These are phyloP conservation scores for Cariama cristata DNA, from an alignment of 2,113 vertebrate species.

Conservation along the genomic window DNA sequence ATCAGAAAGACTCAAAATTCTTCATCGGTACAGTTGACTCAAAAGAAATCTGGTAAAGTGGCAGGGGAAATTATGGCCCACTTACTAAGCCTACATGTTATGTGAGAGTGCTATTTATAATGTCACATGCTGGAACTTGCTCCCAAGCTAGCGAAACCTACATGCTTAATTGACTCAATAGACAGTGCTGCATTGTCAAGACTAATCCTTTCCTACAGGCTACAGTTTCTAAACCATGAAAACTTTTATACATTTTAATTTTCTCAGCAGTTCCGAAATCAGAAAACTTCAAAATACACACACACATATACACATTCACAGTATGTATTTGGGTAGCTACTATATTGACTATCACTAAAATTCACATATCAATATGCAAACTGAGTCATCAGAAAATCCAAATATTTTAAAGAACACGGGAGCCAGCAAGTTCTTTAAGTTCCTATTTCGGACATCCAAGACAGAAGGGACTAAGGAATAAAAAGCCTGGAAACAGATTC, in stretches of 20 bases:
- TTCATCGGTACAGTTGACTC: constrained; percentile 44
- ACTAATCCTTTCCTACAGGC: constrained; percentile 72
- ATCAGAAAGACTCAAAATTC: constrained; percentile 39
- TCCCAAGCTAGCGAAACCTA: constrained; percentile 79
- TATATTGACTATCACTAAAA: neutral
- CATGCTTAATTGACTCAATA: constrained; percentile 77
- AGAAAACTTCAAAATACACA: neutral
- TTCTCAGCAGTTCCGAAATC: neutral
- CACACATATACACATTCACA: neutral
- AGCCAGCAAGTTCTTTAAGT: neutral
- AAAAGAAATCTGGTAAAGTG: constrained; percentile 66
- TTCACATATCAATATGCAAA: neutral
- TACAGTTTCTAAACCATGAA: constrained; percentile 62
- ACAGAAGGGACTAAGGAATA: neutral
- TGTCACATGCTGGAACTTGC: constrained; percentile 79
- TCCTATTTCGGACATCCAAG: neutral
- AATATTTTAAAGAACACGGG: neutral
- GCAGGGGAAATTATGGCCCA: constrained; percentile 80
- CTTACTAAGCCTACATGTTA: constrained; percentile 84
- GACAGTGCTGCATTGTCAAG: constrained; percentile 76
- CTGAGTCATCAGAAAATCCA: neutral
- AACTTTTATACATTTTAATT: constrained; percentile 15
- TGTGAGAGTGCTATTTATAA: constrained; percentile 87
- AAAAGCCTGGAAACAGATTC: neutral
- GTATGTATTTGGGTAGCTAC: neutral